These are phyloP conservation scores for Dermolepida albohirtum DNA, from an alignment of 2,888 invertebrate genomes.

Conservation along the genomic window DNA sequence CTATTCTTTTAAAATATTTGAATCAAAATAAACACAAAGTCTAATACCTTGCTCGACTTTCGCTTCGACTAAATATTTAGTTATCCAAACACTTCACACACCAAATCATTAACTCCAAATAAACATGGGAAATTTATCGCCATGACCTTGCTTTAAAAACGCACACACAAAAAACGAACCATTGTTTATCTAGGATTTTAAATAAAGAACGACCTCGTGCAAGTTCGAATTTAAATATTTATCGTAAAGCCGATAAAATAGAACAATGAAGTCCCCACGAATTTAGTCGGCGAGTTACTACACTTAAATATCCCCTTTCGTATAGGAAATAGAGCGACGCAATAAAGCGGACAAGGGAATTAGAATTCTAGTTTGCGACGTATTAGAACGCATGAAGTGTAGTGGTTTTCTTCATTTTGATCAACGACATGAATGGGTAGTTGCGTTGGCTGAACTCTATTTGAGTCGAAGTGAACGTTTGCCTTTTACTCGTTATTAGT, in stretches of 20 bases:
- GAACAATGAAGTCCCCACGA: slow-evolving; percentile 13
- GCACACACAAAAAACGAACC: neutral
- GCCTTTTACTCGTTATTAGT: slow-evolving; percentile 33
- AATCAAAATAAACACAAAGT: no score
- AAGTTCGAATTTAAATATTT: slow-evolving; percentile 21
- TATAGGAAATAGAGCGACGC: no score
- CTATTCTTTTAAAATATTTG: no score
- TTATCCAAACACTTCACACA: neutral
- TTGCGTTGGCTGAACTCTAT: neutral
- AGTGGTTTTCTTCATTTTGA: slow-evolving; percentile 10
- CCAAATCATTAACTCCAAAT: neutral
- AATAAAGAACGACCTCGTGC: slow-evolving; percentile 26
- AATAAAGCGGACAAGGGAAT: no score
- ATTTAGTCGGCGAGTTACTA: neutral
- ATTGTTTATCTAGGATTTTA: slow-evolving; percentile 8
- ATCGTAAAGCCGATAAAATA: slow-evolving; percentile 7
- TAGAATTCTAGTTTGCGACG: neutral
- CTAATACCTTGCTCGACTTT: no score
- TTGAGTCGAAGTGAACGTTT: slow-evolving; percentile 17
- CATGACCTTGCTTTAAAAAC: slow-evolving; percentile 8
- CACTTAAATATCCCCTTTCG: no score
- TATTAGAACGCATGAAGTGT: neutral
- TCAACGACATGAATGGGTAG: slow-evolving; percentile 3
- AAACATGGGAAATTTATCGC: slow-evolving; percentile 2
- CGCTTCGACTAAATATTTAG: no score